phyloP scores from a whole-genome alignment of 2,888 invertebrate species.

The Rotaria macrura region DNA sequence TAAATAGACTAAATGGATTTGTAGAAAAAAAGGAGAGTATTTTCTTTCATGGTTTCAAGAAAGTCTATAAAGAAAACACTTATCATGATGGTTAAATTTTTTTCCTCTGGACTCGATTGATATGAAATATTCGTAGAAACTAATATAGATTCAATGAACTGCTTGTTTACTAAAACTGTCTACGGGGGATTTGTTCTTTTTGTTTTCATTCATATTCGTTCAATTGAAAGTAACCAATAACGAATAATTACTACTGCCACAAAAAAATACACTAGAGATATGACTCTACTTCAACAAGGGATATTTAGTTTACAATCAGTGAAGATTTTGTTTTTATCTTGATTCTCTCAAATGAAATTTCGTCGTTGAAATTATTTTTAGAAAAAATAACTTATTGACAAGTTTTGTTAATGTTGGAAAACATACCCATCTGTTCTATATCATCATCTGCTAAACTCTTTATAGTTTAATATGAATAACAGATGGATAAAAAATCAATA shows the following conservation, averaged over 20 bases:
- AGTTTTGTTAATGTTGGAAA: not conserved
- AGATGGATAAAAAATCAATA: not conserved
- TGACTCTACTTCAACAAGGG: not conserved
- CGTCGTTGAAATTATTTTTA: not conserved
- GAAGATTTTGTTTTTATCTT: too few species aligned
- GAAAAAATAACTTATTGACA: not conserved
- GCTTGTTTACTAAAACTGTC: not conserved
- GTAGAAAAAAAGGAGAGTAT: not conserved
- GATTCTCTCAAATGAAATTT: too few species aligned
- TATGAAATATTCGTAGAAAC: not conserved
- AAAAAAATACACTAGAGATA: not conserved
- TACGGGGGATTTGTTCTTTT: not conserved
- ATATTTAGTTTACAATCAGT: not conserved
- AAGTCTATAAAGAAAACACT: not conserved
- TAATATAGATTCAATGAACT: not conserved
- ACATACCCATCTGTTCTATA: not conserved
- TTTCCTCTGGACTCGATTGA: not conserved
- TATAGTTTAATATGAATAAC: not conserved
- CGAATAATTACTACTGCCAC: not conserved
- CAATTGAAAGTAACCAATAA: not conserved
- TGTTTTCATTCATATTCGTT: too few species aligned
- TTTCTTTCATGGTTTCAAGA: not conserved
- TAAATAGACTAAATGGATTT: not conserved
- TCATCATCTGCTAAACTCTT: not conserved
- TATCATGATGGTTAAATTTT: not conserved